Base-by-base conservation (phyloP, 2,113 vertebrate genomes). In the Alectura lathami region DNA sequence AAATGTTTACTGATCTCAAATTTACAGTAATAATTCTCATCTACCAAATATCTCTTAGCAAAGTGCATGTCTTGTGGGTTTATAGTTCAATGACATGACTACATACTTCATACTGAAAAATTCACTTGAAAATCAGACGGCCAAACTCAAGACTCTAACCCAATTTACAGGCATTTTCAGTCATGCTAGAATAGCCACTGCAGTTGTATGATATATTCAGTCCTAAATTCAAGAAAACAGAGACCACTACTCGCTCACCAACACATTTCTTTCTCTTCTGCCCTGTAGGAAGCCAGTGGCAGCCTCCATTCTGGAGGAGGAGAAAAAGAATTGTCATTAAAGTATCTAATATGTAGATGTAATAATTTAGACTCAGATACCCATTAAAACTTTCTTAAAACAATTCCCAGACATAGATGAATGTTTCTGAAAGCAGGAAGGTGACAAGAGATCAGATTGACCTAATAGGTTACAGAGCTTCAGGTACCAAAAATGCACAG, bases 41-140 rank as follows among this genome's bases (percentile, higher is more conserved):
- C 79, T 68, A 85, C 79, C 32, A 72, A 75, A 47, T 24, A 79
- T 47, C 62, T 88, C 81, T 12, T 70, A 36, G 70, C 4, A 22
- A 11, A 76, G 18, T 72, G 54, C 43, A 68, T 2, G 2, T 74
- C 73, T 91, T 10, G 2, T 29, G 68, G 67, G 50, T 89, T 79
- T 45, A 38, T 13, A 85, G 72, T 72, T 82, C 51, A 73, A 62
- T 56, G 36, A 50, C 84, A 67, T 75, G 60, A 94, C 91, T 89
- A 63, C 42, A 93, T 75, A 94, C 60, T 68, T 93, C 66, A 68
- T 72, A 48, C 57, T n/a, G n/a, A n/a, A 82, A 94, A 94, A 89
- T 21, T 88, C 82, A 72, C 56, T 91, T 67, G 82, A 85, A 40
- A 87, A 63, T 87, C 85, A 94, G 60, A 51, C 80, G 82, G 22